Evolutionary conservation across 53 echinoderm and acorn worm genomes (phyloP).

Genomic region (Paracentrotus lividus): DNA sequence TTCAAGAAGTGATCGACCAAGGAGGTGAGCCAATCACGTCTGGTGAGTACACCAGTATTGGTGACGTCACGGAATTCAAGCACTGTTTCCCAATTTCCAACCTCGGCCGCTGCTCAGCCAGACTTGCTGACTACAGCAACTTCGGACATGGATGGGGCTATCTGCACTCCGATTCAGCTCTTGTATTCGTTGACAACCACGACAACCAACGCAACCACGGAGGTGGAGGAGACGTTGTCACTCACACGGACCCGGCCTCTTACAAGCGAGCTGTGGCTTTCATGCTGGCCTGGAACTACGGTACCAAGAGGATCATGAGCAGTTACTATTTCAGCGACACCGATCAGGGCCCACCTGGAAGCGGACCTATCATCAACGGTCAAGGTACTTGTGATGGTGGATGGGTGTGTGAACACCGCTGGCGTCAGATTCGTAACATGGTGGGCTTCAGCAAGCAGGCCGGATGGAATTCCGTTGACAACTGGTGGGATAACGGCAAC

Average conservation of each 20-base stretch:
- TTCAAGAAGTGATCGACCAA: constrained; percentile 95
- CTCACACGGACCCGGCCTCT: constrained; percentile 63
- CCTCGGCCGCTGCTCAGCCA: constrained; percentile 69
- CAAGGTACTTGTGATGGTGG: constrained; percentile 72
- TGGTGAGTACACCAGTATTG: constrained; percentile 81
- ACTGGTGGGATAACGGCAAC: constrained; percentile 86
- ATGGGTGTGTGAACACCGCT: constrained; percentile 93
- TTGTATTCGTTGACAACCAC: constrained; percentile 97
- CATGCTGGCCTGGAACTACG: constrained; percentile 95
- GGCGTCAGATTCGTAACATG: constrained; percentile 81
- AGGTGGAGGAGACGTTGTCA: constrained; percentile 81
- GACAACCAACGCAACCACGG: constrained; percentile 97
- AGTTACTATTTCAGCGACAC: constrained; percentile 80
- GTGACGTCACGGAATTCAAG: constrained; percentile 95
- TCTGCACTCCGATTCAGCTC: constrained; percentile 68
- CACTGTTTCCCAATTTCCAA: constrained; percentile 74
- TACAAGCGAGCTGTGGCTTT: constrained; percentile 94
- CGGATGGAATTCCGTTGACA: constrained; percentile 58
- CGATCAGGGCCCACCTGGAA: constrained; percentile 76
- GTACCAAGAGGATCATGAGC: constrained; percentile 91
- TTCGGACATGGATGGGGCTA: constrained; percentile 91
- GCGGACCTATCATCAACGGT: constrained; percentile 30
- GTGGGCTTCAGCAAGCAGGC: constrained; percentile 77
- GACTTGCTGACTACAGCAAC: constrained; percentile 66
- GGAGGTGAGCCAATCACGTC: constrained; percentile 88